phyloP scores from a whole-genome alignment of 2,888 invertebrate genomes.

The Tiliacea citrago region DNA sequence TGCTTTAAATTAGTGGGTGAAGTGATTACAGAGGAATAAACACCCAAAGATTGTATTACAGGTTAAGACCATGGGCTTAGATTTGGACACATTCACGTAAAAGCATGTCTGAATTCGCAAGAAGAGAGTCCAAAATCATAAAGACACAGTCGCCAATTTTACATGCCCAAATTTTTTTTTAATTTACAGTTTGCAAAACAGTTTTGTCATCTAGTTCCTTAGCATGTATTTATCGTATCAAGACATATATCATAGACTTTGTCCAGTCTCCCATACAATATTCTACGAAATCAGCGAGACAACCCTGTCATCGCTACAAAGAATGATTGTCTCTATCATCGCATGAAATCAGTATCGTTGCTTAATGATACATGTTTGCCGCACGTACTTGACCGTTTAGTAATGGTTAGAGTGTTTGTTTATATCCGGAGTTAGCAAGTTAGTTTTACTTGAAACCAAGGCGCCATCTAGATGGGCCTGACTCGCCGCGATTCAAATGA shows the following conservation, averaged over 20 bases:
- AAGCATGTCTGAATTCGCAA: neutral
- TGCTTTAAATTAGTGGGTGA: neutral
- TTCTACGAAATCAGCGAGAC: neutral
- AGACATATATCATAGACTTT: neutral
- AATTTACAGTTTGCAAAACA: too few relatives aligned
- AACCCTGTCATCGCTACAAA: constrained; percentile 32
- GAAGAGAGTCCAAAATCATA: too few relatives aligned
- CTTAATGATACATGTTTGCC: constrained; percentile 21
- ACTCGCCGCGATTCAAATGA: neutral
- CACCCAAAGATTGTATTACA: neutral
- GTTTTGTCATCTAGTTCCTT: neutral
- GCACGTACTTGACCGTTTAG: constrained; percentile 36
- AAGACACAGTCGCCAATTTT: too few relatives aligned
- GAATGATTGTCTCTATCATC: constrained; percentile 27
- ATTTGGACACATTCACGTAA: neutral
- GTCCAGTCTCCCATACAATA: neutral
- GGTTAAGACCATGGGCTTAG: neutral
- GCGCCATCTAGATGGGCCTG: too few relatives aligned
- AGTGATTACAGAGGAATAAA: too few relatives aligned
- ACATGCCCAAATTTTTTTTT: neutral
- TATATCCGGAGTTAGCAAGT: constrained; percentile 12
- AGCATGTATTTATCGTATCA: neutral
- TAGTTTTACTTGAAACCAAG: neutral
- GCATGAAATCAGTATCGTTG: constrained; percentile 39
- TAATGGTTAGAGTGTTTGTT: constrained; percentile 33